Conservation (phyloP, 2,888 invertebrate species). For the Pandemis corylana region DNA sequence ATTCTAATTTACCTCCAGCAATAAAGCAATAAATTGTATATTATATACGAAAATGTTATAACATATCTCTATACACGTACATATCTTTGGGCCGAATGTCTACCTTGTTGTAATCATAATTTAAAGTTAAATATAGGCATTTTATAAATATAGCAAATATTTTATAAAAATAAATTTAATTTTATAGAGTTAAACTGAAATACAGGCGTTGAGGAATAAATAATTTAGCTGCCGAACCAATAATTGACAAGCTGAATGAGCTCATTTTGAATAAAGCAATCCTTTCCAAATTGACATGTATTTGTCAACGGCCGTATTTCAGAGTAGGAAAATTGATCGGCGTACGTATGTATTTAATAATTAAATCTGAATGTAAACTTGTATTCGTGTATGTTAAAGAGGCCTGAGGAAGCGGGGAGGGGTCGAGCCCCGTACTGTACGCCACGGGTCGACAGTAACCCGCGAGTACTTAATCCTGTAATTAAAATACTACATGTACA, state of each 20-base stretch:
- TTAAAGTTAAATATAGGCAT: constrained; percentile 39
- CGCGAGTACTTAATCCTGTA: neutral
- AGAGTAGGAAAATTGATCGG: constrained; percentile 37
- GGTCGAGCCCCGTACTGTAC: constrained; percentile 12
- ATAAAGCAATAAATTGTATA: constrained; percentile 42
- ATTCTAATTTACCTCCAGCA: constrained; percentile 39
- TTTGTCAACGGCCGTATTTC: constrained; percentile 38
- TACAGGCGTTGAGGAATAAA: constrained; percentile 30
- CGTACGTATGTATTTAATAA: constrained; percentile 38
- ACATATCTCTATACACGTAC: constrained; percentile 43
- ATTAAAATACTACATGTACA: neutral
- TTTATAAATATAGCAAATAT: constrained; percentile 43
- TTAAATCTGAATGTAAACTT: constrained; percentile 43
- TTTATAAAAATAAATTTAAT: constrained; percentile 41
- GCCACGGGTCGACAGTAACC: neutral
- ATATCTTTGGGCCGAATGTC: constrained; percentile 41
- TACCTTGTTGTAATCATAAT: constrained; percentile 39
- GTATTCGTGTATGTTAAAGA: constrained; percentile 41
- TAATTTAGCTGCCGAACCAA: neutral
- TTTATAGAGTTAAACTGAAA: constrained; percentile 39
- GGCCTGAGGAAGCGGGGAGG: constrained; percentile 39
- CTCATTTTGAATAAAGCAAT: too few relatives aligned
- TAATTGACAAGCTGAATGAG: neutral
- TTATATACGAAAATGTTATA: constrained; percentile 40
- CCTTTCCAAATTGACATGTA: too few relatives aligned